Evolutionary conservation across 2,797 vertebrate species (phyloP), one percentile per base, ranked within the genome.

Genomic region (Hydrocynus forskahlii): DNA sequence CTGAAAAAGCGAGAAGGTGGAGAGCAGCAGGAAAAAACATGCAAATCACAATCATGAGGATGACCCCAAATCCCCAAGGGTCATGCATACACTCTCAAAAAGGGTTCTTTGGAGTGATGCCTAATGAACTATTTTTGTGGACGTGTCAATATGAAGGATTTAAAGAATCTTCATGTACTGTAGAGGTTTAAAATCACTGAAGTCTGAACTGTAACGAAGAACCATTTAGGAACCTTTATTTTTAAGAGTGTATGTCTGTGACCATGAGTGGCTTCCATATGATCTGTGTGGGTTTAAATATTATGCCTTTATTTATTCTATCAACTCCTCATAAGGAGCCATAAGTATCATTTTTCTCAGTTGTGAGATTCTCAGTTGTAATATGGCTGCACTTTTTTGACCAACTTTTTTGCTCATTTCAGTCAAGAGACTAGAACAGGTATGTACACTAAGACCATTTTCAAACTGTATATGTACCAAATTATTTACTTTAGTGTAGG

Each of bases 1-100:
- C 76, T 71, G 0, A 92, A 87, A 10, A 93, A 92, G 21, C 91
- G 91, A 0, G 92, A 90, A 50, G 88, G 83, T 2, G 91, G 87
- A 78, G 90, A 67, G 0, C 88, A 80, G 0, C 89, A 89, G 38
- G 74, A 89, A 86, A 70, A 64, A 72, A 60, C 64, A 72, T 52
- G 60, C 75, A 76, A 75, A 60, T 8, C 57, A 85, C 40, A 77
- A 66, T 57, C 71, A 70, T 10, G 55, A 80, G 29, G 78, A 40
- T 82, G 75, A 75, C 35, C 73, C 70, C 16, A 82, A 80, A 72
- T 79, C 77, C 0, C 80, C 66, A 64, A 80, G 55, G 71, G 71
- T 82, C 40, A 63, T 67, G 2, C 38, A 16, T 67, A 43, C 35
- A 67, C 35, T 29, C 60, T 35, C 25, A 29, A 35, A 63, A 35